Percentiles rank a stretch among this genome's conserved stretches.
phyloP scores from a whole-genome alignment of 2,113 vertebrate genomes.

The Carassius carassius region DNA sequence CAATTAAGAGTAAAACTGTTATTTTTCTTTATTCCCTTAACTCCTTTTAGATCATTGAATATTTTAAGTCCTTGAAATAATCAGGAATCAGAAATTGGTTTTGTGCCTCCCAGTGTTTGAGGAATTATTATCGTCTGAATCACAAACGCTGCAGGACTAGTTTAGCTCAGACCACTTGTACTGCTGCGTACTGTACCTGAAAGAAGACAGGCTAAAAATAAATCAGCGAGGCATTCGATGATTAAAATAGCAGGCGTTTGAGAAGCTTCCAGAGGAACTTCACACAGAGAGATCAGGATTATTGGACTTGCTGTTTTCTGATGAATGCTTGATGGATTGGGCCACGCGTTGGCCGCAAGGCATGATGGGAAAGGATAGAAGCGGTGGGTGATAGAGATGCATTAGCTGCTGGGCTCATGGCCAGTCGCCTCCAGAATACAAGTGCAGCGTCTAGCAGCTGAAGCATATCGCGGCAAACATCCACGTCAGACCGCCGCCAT shows the following conservation, averaged over 20 bases:
- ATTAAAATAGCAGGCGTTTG: not conserved
- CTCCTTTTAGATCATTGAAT: not conserved
- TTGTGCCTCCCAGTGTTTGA: not conserved
- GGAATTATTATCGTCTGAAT: not conserved
- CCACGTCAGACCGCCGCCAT: not conserved
- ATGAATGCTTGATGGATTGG: slow-evolving; percentile 36
- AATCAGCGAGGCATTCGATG: not conserved
- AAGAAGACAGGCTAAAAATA: not conserved
- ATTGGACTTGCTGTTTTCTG: slow-evolving; percentile 29
- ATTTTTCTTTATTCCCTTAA: not conserved
- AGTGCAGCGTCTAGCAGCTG: slow-evolving; percentile 8
- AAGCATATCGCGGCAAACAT: slow-evolving; percentile 2
- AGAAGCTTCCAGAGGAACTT: slow-evolving; percentile 2
- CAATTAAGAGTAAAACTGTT: not conserved
- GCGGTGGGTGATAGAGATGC: slow-evolving; percentile 9
- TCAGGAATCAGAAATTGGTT: not conserved
- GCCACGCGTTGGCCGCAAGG: not conserved
- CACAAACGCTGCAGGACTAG: not conserved
- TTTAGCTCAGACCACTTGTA: not conserved
- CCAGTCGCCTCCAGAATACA: slow-evolving; percentile 44
- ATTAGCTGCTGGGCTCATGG: not conserved
- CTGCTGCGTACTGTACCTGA: not conserved
- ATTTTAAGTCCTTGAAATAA: not conserved
- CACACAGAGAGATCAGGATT: not conserved
- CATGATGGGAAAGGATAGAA: not conserved